Percentiles rank a stretch among this genome's conserved stretches.
Evolutionary conservation across 2,113 vertebrate genomes (phyloP).

Genomic region (Microcebus jonahi): DNA sequence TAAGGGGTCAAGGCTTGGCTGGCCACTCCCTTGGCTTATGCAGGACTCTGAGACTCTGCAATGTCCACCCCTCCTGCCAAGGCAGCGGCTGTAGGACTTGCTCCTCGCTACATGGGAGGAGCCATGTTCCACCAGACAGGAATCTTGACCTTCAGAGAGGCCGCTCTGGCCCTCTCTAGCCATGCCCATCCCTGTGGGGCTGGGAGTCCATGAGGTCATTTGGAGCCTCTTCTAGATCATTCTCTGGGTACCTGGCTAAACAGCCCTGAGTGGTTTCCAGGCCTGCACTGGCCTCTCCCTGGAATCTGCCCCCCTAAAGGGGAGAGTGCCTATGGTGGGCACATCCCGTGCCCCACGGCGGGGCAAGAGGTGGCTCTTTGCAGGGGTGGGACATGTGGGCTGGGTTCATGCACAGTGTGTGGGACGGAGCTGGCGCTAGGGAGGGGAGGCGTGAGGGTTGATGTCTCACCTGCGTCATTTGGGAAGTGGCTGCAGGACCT

Average conservation of each 20-base stretch:
- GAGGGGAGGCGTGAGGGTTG: neutral
- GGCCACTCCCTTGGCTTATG: neutral
- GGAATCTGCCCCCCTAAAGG: neutral
- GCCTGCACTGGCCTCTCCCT: neutral
- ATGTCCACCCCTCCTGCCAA: neutral
- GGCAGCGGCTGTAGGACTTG: neutral
- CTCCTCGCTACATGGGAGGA: neutral
- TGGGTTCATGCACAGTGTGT: no score
- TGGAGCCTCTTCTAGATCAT: neutral
- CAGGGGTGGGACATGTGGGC: no score
- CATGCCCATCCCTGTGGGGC: neutral
- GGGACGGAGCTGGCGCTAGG: neutral
- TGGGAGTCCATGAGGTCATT: neutral
- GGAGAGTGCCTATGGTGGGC: neutral
- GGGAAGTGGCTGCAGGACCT: neutral
- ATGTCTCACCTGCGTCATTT: neutral
- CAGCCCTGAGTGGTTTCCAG: neutral
- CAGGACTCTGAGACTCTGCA: neutral
- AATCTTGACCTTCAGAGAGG: neutral
- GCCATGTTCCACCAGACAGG: neutral
- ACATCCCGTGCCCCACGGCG: neutral
- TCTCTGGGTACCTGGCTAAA: neutral
- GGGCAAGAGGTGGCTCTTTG: neutral
- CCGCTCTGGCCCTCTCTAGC: neutral
- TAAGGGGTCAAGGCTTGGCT: neutral